These are phyloP conservation scores for Gadus chalcogrammus DNA, from an alignment of 2,113 vertebrate genomes.

Conservation along the genomic window DNA sequence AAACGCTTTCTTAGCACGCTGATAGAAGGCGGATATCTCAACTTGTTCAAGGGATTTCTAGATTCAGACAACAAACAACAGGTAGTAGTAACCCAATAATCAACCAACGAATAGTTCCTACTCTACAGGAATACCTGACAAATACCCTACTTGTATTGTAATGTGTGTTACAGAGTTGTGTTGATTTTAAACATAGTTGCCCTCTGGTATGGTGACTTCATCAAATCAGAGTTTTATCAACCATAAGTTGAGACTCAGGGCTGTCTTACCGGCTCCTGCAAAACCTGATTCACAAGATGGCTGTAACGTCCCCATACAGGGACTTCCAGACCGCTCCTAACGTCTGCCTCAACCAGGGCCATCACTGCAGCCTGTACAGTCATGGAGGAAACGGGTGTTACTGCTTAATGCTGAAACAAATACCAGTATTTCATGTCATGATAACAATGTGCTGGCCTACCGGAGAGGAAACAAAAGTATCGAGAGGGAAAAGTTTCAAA, in stretches of 20 bases:
- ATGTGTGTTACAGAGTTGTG: background rate
- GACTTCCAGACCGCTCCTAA: constrained; percentile 56
- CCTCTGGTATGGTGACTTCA: background rate
- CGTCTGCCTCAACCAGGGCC: constrained; percentile 74
- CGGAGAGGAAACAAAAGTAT: constrained; percentile 65
- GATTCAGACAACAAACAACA: constrained; percentile 30
- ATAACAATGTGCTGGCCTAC: constrained; percentile 38
- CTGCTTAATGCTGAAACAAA: background rate
- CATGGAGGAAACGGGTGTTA: background rate
- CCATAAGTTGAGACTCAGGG: background rate
- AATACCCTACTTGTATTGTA: background rate
- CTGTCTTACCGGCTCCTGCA: constrained; percentile 55
- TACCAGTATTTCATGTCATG: no score
- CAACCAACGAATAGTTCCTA: background rate
- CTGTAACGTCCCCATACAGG: constrained; percentile 71
- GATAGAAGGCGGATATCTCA: constrained; percentile 78
- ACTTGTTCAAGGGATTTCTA: constrained; percentile 65
- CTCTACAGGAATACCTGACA: no score
- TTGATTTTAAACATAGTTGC: background rate
- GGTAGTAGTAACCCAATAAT: background rate
- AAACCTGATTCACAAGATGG: constrained; percentile 50
- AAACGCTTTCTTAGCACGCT: constrained; percentile 75
- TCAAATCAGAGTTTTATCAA: background rate
- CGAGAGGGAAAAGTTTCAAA: constrained; percentile 75
- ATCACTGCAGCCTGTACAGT: constrained; percentile 69